Conservation (phyloP, 2,113 vertebrate species). For the Varanus salvator region DNA sequence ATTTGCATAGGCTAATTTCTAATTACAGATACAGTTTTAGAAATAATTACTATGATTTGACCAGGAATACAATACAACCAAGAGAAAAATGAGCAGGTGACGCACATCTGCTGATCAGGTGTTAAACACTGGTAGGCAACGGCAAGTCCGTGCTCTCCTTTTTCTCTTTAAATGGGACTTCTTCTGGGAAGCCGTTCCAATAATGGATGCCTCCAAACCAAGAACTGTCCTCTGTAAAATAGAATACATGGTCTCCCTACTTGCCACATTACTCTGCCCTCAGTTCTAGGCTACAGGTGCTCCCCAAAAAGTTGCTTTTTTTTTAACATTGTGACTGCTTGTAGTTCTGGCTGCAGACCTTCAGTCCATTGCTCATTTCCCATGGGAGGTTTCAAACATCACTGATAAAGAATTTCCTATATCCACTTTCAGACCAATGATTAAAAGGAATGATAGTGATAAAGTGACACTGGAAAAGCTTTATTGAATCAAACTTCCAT, state of each 20-base stretch:
- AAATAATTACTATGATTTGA: too few relatives aligned
- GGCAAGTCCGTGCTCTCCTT: background rate
- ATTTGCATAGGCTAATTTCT: too few relatives aligned
- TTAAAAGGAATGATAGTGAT: conserved; percentile 19
- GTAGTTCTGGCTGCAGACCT: background rate
- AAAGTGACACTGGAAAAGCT: conserved; percentile 8
- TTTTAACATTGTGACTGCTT: background rate
- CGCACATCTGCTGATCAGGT: too few relatives aligned
- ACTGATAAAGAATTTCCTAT: conserved; percentile 29
- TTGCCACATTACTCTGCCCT: background rate
- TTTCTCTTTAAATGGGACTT: too few relatives aligned
- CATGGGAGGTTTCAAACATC: conserved; percentile 17
- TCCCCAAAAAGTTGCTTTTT: conserved; percentile 4
- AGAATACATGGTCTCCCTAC: too few relatives aligned
- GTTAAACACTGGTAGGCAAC: too few relatives aligned
- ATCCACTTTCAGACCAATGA: conserved; percentile 17
- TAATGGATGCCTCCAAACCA: too few relatives aligned
- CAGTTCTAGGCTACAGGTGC: background rate
- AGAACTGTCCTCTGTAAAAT: too few relatives aligned
- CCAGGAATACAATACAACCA: too few relatives aligned
- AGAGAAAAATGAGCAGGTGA: too few relatives aligned
- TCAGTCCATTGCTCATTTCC: background rate
- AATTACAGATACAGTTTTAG: too few relatives aligned
- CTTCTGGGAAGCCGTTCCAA: too few relatives aligned
- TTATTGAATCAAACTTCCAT: conserved; percentile 2